Percentiles rank a stretch among this genome's conserved stretches.
phyloP scores from a whole-genome alignment of 2,113 vertebrate species.

The Psettodes erumei region DNA sequence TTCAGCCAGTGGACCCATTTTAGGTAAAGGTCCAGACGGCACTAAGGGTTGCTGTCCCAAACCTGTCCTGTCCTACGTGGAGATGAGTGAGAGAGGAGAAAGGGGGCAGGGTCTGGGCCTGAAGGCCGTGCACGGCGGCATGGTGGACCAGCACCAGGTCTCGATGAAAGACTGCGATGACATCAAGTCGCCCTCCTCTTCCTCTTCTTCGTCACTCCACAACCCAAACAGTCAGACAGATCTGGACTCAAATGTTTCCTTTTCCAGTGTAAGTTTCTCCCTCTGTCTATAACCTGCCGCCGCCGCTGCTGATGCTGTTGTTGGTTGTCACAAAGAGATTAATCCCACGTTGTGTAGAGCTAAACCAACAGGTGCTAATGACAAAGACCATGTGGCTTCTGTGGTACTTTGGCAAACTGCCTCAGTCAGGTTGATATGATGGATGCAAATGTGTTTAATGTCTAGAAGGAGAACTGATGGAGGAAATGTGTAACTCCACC shows the following conservation, averaged over 20 bases:
- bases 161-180: slow-evolving; percentile 95
- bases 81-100: slow-evolving; percentile 87
- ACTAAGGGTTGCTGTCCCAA: slow-evolving; percentile 89
- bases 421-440: slow-evolving; percentile 41
- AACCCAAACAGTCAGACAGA: slow-evolving; percentile 90
- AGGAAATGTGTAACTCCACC: slow-evolving; percentile 37
- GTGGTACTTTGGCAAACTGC: slow-evolving; percentile 64
- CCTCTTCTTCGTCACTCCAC: slow-evolving; percentile 89
- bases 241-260: slow-evolving; percentile 96
- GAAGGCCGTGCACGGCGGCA: slow-evolving; percentile 85
- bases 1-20: slow-evolving; percentile 70
- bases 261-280: slow-evolving; percentile 95
- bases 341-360: slow-evolving; percentile 58
- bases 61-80: slow-evolving; percentile 89
- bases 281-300: slow-evolving; percentile 75
- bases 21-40: slow-evolving; percentile 91
- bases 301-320: slow-evolving; percentile 68
- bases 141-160: slow-evolving; percentile 92
- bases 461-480: slow-evolving; percentile 35
- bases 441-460: slow-evolving; percentile 50
- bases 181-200: slow-evolving; percentile 88
- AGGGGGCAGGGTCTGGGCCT: slow-evolving; percentile 86
- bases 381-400: slow-evolving; percentile 60
- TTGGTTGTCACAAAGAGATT: slow-evolving; percentile 67
- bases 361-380: slow-evolving; percentile 65